These are phyloP conservation scores for Gerosis bhagava DNA, from an alignment of 2,888 invertebrate genomes.

Conservation along the genomic window DNA sequence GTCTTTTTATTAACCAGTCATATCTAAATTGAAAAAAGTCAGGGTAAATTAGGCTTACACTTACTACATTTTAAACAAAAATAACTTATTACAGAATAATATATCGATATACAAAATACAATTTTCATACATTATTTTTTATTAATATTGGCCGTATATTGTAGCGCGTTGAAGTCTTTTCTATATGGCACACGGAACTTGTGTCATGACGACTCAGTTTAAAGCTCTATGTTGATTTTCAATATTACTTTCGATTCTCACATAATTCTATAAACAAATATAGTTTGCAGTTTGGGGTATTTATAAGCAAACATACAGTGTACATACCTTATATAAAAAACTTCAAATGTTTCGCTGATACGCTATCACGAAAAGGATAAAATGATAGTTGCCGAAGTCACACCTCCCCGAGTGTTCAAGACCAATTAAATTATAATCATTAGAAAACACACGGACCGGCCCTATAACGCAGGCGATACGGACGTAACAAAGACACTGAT, in stretches of 20 bases:
- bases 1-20: too few species aligned
- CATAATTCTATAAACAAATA: too few species aligned
- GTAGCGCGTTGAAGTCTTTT: slow-evolving; percentile 61
- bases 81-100: too few species aligned
- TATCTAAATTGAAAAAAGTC: too few species aligned
- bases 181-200: slow-evolving; percentile 3
- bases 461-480: slow-evolving; percentile 67
- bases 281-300: too few species aligned
- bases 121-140: too few species aligned
- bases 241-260: slow-evolving; percentile 2
- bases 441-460: slow-evolving; percentile 51
- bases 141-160: too few species aligned
- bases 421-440: slow-evolving; percentile 56
- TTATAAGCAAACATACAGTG: not conserved
- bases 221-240: not conserved
- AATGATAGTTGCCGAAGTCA: slow-evolving; percentile 37
- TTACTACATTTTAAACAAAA: too few species aligned
- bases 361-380: slow-evolving; percentile 28
- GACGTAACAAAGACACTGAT: slow-evolving; percentile 68
- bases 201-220: not conserved
- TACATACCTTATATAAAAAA: slow-evolving; percentile 47
- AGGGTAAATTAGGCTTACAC: too few species aligned
- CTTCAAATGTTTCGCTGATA: slow-evolving; percentile 37
- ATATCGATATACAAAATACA: too few species aligned
- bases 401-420: slow-evolving; percentile 51